Conservation (phyloP, 2,113 vertebrate genomes). For the Salvelinus sp. region DNA sequence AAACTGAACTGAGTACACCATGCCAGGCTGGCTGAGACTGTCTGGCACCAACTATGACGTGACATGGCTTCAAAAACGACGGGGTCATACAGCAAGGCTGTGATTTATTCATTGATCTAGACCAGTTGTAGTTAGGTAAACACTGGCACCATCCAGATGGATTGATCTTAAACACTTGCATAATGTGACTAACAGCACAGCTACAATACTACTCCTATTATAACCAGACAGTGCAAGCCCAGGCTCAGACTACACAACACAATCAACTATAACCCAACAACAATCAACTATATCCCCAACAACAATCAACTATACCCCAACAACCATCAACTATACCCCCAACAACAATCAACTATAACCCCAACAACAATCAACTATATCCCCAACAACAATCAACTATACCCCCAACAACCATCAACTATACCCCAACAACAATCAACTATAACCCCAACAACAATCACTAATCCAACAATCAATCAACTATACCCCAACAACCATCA, state of each 20-base stretch:
- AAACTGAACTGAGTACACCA: no score
- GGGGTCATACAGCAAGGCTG: background rate
- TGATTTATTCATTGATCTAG: conserved; percentile 13
- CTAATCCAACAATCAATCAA: no score
- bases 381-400: background rate
- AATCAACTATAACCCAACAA: background rate
- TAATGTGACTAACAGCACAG: background rate
- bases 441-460: no score
- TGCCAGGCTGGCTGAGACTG: no score
- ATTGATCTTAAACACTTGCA: background rate
- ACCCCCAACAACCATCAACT: background rate
- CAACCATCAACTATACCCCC: background rate
- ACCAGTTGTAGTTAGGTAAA: background rate
- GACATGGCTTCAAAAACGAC: background rate
- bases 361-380: background rate
- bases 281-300: background rate
- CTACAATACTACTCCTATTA: background rate
- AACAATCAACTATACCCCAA: background rate
- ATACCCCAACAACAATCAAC: background rate
- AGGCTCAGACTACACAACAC: no score
- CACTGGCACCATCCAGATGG: background rate
- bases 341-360: background rate
- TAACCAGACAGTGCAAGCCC: background rate
- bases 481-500: no score
- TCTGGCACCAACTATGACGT: background rate